A percentile compares a stretch with the other conserved stretches of the same genome.
phyloP scores from a whole-genome alignment of 2,797 vertebrate genomes.

The Ficedula albicollis region DNA sequence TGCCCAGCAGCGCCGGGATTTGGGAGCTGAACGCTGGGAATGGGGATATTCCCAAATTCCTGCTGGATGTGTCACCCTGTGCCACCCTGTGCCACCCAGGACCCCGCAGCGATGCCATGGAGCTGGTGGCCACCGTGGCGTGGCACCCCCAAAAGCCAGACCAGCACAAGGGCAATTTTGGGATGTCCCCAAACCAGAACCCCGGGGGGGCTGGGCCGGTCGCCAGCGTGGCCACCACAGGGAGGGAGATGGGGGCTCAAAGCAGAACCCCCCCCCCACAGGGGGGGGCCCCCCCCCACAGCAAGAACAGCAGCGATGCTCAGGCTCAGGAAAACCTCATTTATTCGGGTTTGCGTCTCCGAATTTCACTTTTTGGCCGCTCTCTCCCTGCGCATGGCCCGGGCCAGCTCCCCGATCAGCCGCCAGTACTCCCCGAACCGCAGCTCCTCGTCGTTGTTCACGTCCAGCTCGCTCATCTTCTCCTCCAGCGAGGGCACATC shows the following conservation, averaged over 20 bases:
- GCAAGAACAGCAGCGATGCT: neutral
- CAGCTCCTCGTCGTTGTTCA: slow-evolving; percentile 74
- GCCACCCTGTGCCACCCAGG: rapidly evolving
- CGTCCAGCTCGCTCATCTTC: slow-evolving; percentile 74
- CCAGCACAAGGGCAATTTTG: rapidly evolving
- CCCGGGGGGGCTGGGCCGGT: too few relatives aligned
- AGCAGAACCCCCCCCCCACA: rapidly evolving
- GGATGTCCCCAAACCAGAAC: rapidly evolving
- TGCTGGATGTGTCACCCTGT: rapidly evolving
- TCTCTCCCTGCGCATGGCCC: slow-evolving; percentile 56
- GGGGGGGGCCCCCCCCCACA: rapidly evolving
- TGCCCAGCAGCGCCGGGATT: neutral
- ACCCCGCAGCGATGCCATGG: neutral
- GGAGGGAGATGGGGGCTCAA: neutral
- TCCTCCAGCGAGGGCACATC: slow-evolving; percentile 71
- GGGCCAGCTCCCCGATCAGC: slow-evolving; percentile 75
- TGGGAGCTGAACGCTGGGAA: rapidly evolving
- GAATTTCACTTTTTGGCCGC: neutral
- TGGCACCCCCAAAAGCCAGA: neutral
- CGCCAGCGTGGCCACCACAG: neutral
- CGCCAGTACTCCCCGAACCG: slow-evolving; percentile 75
- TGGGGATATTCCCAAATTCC: rapidly evolving
- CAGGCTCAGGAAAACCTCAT: neutral
- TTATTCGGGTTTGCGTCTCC: neutral
- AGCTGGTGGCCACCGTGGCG: neutral